A percentile compares a stretch with the other conserved stretches of the same genome.
These are phyloP conservation scores for Anguilla japonica DNA, from an alignment of 2,113 vertebrate species.

Conservation along the genomic window DNA sequence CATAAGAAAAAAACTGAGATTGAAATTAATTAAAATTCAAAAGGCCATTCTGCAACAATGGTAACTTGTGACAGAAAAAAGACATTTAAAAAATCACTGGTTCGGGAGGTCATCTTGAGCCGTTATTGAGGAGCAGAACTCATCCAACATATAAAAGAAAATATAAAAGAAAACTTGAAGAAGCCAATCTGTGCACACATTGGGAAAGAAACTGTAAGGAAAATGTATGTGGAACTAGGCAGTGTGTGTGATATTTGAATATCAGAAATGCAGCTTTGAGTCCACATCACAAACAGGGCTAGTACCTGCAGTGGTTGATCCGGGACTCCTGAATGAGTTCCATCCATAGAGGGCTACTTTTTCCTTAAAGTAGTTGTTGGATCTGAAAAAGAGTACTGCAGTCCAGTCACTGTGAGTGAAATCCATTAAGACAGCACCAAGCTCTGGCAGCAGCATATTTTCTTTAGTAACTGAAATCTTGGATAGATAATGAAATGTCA, in stretches of 20 bases:
- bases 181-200: background rate
- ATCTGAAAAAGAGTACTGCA: no score
- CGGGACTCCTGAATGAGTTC: no score
- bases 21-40: conserved; percentile 20
- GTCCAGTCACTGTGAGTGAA: no score
- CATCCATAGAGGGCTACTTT: no score
- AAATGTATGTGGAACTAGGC: background rate
- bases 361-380: no score
- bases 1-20: conserved; percentile 1
- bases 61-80: background rate
- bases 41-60: background rate
- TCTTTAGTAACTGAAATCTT: background rate
- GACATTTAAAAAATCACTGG: background rate
- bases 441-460: no score
- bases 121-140: background rate
- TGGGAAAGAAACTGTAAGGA: background rate
- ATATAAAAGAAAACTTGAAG: background rate
- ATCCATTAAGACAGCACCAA: no score
- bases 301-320: no score
- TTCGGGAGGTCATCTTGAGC: conserved; percentile 19
- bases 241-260: no score
- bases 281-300: no score
- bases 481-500: background rate
- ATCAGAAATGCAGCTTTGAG: no score
- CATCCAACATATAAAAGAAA: background rate